Base-by-base conservation (phyloP, 2,888 invertebrate genomes). In the Corbicula japonica region DNA sequence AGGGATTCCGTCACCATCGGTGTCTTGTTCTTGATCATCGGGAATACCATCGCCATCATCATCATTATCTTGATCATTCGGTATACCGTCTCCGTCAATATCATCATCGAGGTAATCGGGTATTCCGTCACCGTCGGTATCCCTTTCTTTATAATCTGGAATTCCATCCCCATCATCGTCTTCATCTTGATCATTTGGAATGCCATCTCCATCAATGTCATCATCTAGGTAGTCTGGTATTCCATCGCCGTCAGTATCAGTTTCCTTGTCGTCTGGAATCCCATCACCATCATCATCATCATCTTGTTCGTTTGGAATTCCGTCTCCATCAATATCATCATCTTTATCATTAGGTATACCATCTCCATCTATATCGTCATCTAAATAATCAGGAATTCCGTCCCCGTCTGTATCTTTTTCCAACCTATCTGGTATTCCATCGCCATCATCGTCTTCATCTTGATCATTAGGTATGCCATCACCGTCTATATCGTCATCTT, bases 1-100 rank as follows among this genome's bases (percentile, higher is more conserved):
- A n/a, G 92, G 91, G 46, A 92, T 91, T 35, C 92, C 92, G 83
- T 92, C 92, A 2, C 90, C 91, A 84, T 89, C 91, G 12, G 85
- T 86, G 46, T 92, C 83, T n/a, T 76, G 50, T 62, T 90, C 87
- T 30, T 77, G 28, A 34, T 85, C 58, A 75, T 91, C 87, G 0
- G 88, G 89, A 52, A 90, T 88, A 4, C 90, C 88, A 71, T 89
- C 87, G 87, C 89, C 85, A 84, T 93, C 92, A 34, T 86, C 88
- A 41, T 89, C 90, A 5, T 76, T 73, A 15, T 87, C 80, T 34
- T 44, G 58, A 52, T 84, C 80, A 63, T 92, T 91, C 6, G 91
- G 91, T 65, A 92, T 91, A 2, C 92, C 92, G 78, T 93, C 92
- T 32, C 90, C 90, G 77, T 92, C 92, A 15, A 83, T 84, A 71